Percentiles rank a stretch among this genome's conserved stretches.
phyloP scores from a whole-genome alignment of 2,888 invertebrate species.

The Heliconius erato region DNA sequence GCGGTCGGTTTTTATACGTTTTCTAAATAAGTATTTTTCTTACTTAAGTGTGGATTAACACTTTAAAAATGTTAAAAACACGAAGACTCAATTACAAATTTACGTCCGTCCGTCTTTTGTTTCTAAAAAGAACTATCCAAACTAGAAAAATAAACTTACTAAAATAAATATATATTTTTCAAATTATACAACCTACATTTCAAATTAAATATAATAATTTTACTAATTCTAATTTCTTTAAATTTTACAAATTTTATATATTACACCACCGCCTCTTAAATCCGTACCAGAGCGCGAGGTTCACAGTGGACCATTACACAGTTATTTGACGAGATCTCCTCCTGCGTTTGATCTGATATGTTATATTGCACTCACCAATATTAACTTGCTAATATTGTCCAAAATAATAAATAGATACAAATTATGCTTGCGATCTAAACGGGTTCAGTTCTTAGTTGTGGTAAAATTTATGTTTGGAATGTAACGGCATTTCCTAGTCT shows the following conservation, averaged over 20 bases:
- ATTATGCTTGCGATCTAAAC: background rate
- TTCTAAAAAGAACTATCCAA: too few relatives aligned
- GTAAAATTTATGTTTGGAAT: background rate
- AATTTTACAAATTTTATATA: too few relatives aligned
- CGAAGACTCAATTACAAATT: too few relatives aligned
- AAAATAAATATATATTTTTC: background rate
- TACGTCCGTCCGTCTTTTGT: too few relatives aligned
- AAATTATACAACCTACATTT: background rate
- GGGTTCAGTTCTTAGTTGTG: background rate
- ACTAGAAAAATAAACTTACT: background rate
- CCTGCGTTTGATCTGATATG: slow-evolving; percentile 16
- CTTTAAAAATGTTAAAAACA: too few relatives aligned
- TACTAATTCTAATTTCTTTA: too few relatives aligned
- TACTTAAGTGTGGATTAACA: too few relatives aligned
- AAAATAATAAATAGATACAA: background rate
- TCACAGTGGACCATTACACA: slow-evolving; percentile 5
- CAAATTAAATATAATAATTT: too few relatives aligned
- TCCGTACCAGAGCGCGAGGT: background rate
- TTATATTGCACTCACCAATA: background rate
- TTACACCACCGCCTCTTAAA: background rate
- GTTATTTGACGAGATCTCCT: slow-evolving; percentile 8
- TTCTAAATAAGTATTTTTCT: too few relatives aligned
- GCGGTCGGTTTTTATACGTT: too few relatives aligned
- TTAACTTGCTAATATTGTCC: background rate
- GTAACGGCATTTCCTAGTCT: background rate